These are phyloP conservation scores for Apus apus DNA, from an alignment of 2,113 vertebrate genomes.

Conservation along the genomic window DNA sequence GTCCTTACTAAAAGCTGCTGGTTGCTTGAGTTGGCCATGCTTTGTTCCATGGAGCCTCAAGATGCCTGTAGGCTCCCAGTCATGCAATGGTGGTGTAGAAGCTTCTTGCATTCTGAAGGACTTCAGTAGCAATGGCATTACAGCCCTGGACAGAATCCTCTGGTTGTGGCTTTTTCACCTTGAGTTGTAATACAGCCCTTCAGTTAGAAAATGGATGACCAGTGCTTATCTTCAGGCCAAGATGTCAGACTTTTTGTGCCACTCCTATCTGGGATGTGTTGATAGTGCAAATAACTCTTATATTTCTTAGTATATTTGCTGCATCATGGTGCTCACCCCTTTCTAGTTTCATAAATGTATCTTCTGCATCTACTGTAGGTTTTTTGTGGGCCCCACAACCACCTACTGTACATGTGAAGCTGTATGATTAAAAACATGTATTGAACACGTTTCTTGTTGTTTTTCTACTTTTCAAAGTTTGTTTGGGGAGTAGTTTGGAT, in stretches of 20 bases:
- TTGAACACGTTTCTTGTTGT: fast-evolving
- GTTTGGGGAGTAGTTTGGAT: not conserved
- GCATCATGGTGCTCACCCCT: not conserved
- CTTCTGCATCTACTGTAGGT: not conserved
- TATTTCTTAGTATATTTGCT: not conserved
- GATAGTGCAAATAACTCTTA: fast-evolving
- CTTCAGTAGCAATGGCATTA: not conserved
- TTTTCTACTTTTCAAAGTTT: not conserved
- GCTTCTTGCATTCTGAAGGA: not conserved
- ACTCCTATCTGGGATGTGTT: not conserved
- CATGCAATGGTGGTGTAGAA: not conserved
- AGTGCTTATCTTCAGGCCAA: not conserved
- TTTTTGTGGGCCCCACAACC: not conserved
- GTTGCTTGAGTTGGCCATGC: fast-evolving
- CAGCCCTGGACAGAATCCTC: not conserved
- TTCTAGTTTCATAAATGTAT: not conserved
- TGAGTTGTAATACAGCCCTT: not conserved
- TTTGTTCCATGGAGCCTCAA: not conserved
- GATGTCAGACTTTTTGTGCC: not conserved
- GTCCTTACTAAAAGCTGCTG: not conserved
- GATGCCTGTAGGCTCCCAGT: no score
- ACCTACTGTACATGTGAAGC: not conserved
- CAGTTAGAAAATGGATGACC: not conserved
- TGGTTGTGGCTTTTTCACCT: not conserved
- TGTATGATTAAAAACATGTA: not conserved